Conservation (phyloP, 2,888 invertebrate genomes). For the Philereme transversata region DNA sequence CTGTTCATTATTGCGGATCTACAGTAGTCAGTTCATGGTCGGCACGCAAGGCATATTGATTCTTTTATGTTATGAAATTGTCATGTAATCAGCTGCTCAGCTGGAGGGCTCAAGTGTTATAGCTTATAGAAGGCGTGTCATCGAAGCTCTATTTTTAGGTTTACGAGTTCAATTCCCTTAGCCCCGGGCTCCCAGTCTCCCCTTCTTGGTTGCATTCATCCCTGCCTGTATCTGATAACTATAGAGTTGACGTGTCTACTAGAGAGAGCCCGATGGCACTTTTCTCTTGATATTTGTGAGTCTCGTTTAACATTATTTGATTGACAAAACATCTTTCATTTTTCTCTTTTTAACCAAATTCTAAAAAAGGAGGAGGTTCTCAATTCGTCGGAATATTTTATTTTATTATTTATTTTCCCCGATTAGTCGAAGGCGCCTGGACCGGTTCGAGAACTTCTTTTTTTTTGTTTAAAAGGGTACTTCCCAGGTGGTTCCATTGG, state of each 20-base stretch:
- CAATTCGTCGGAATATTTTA: no score
- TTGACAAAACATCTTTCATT: not conserved
- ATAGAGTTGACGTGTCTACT: constrained; percentile 38
- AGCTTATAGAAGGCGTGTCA: constrained; percentile 55
- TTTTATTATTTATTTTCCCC: no score
- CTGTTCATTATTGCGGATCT: no score
- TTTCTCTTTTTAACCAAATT: no score
- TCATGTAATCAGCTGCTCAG: constrained; percentile 37
- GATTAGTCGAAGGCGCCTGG: no score
- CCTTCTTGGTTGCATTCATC: constrained; percentile 41
- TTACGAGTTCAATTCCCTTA: constrained; percentile 75
- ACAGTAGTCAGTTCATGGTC: constrained; percentile 17
- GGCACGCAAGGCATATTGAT: constrained; percentile 40
- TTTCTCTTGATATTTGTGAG: not conserved
- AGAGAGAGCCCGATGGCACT: constrained; percentile 2
- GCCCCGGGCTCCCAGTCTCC: constrained; percentile 51
- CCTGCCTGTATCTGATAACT: constrained; percentile 41
- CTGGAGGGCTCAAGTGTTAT: constrained; percentile 36
- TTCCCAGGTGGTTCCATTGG: no score
- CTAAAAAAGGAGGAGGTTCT: no score
- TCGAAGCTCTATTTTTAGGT: constrained; percentile 77
- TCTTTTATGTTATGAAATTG: constrained; percentile 41
- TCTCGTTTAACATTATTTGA: not conserved
- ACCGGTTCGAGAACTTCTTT: no score
- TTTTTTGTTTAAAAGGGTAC: no score